A percentile compares a stretch with the other conserved stretches of the same genome.
These are phyloP conservation scores for Autographa pulchrina DNA, from an alignment of 2,888 invertebrate species.

Conservation along the genomic window DNA sequence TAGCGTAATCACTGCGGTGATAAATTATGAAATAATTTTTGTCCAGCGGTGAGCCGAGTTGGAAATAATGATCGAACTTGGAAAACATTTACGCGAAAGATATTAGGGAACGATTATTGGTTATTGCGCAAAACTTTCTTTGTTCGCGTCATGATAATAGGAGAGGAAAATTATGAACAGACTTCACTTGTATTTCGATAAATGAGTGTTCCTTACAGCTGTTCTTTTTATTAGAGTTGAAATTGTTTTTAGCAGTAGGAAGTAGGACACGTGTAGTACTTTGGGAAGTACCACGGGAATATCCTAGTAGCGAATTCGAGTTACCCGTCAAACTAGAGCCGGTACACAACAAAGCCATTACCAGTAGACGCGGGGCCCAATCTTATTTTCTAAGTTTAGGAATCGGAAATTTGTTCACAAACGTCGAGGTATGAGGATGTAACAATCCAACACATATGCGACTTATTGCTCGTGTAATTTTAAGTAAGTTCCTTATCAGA, in stretches of 20 bases:
- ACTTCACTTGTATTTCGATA: conserved; percentile 52
- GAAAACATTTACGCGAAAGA: conserved; percentile 71
- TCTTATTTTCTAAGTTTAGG: conserved; percentile 79
- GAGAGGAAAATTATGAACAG: conserved; percentile 60
- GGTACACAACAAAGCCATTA: conserved; percentile 86
- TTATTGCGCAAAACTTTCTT: conserved; percentile 73
- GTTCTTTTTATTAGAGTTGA: conserved; percentile 43
- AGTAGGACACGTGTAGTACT: conserved; percentile 70
- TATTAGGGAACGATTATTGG: conserved; percentile 73
- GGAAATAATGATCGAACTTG: conserved; percentile 72
- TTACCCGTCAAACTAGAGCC: conserved; percentile 75
- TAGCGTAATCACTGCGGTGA: conserved; percentile 42
- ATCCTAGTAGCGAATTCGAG: conserved; percentile 73
- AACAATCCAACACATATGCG: conserved; percentile 32
- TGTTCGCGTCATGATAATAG: conserved; percentile 64
- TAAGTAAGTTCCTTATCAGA: conserved; percentile 24
- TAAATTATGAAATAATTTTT: conserved; percentile 51
- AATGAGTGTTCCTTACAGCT: conserved; percentile 43
- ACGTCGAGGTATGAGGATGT: conserved; percentile 57
- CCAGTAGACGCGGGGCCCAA: conserved; percentile 72
- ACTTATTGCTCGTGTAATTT: conserved; percentile 29
- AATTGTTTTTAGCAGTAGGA: conserved; percentile 62
- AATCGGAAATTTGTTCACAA: conserved; percentile 72
- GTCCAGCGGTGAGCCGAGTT: conserved; percentile 56
- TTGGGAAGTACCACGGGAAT: conserved; percentile 73